Conservation (phyloP, 2,797 vertebrate genomes). For the Chanos chanos region DNA sequence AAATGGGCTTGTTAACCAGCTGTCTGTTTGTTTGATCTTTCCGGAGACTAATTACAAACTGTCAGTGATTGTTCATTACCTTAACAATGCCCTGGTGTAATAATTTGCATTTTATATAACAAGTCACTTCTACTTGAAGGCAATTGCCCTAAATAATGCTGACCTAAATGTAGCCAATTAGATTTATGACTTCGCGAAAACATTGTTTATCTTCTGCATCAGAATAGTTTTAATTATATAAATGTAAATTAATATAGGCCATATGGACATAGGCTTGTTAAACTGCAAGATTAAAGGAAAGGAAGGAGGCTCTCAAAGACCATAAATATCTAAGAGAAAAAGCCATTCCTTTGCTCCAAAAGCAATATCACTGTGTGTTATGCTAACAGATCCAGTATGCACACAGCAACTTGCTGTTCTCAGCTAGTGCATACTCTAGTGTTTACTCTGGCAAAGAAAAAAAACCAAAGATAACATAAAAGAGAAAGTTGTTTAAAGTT, state of each 20-base stretch:
- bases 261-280: constrained; percentile 9
- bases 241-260: too few species aligned
- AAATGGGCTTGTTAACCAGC: not conserved
- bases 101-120: not conserved
- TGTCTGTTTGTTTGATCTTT: not conserved
- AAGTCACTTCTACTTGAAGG: too few species aligned
- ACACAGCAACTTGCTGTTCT: not conserved
- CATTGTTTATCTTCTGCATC: too few species aligned
- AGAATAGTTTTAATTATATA: too few species aligned
- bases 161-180: too few species aligned
- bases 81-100: too few species aligned
- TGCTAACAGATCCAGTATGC: not conserved
- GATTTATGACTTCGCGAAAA: too few species aligned
- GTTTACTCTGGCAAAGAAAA: too few species aligned
- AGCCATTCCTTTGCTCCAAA: not conserved
- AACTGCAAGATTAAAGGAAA: constrained; percentile 13
- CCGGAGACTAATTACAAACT: not conserved
- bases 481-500: too few species aligned
- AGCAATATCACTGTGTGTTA: not conserved
- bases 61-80: not conserved
- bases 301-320: not conserved
- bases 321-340: not conserved
- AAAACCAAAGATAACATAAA: too few species aligned
- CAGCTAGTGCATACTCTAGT: not conserved
- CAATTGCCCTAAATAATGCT: too few species aligned